Evolutionary conservation across 2,797 vertebrate genomes (phyloP).

Genomic region (Spea hammondii): DNA sequence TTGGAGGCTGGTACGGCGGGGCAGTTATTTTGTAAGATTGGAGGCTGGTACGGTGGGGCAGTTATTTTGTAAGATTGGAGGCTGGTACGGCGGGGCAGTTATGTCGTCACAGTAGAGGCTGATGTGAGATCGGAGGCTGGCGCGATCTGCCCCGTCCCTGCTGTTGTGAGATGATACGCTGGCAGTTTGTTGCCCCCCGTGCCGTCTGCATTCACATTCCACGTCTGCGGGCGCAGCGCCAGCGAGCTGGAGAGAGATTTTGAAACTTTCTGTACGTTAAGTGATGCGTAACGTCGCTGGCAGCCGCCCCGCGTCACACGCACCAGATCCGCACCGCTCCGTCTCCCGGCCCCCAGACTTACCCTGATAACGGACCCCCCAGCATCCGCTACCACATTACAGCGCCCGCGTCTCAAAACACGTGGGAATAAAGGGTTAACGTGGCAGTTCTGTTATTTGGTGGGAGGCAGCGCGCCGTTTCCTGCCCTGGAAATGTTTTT

Average conservation of each 20-base stretch:
- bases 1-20: not conserved
- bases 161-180: not conserved
- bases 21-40: not conserved
- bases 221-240: not conserved
- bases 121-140: not conserved
- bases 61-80: too few relatives aligned
- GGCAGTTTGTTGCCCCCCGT: not conserved
- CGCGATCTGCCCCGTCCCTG: not conserved
- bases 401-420: too few relatives aligned
- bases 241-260: not conserved
- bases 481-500: not conserved
- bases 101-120: not conserved
- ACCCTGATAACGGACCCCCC: too few relatives aligned
- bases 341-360: too few relatives aligned
- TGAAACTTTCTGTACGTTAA: conserved; percentile 1
- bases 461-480: not conserved
- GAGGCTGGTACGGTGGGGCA: not conserved
- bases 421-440: too few relatives aligned
- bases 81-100: not conserved
- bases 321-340: not conserved
- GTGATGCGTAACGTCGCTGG: not conserved
- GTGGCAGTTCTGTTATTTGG: conserved; percentile 3
- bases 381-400: too few relatives aligned
- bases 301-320: not conserved
- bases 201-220: not conserved